Base-by-base conservation (phyloP, 2,888 invertebrate genomes). In the Heliconius erato region DNA sequence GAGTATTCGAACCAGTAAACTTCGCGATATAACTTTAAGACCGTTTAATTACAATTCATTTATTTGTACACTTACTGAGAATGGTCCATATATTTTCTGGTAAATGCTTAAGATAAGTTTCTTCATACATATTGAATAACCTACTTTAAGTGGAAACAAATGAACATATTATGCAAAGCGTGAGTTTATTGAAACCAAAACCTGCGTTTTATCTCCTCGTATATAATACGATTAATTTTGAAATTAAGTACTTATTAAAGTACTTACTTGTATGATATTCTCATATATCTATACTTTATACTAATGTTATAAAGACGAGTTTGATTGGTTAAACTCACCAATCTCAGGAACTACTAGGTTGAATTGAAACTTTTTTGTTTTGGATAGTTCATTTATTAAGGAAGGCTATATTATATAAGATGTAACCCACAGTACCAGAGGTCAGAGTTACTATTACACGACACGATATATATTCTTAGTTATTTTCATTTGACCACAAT, bases 151-250 rank as follows among this genome's bases (percentile, higher is more conserved):
- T n/a, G 28, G 54, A 54, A 79, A 81, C 79, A 83, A 69, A 79
- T 71, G 67, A 40, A 68, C 35, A 54, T 74, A 79, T 85, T 84
- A 83, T 81, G 83, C 79, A 83, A 83, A 84, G 81, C 65, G 77
- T 74, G 67, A 71, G 79, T 71, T 84, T 85, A 86, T 86, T 85
- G 85, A 85, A 85, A 84, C 67, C 81, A 79, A 83, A 84, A 82
- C 82, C 79, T 79, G 83, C 82, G 80, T 83, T 84, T 86, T 82
- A 84, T 84, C 83, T 54, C 71, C 65, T 83, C 44, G 28, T 80
- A 69, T 79, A 79, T 83, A 79, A 82, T 79, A 19, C 77, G 76
- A 84, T 84, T 83, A 84, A 84, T 83, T 84, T 76, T 32, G 32
- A 32, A 32, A 32, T 32, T 32, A 32, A 32, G 32, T 32, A 32